Evolutionary conservation across 2,113 vertebrate species (phyloP), one percentile per base, ranked within the genome.

Genomic region (Microtus pennsylvanicus): DNA sequence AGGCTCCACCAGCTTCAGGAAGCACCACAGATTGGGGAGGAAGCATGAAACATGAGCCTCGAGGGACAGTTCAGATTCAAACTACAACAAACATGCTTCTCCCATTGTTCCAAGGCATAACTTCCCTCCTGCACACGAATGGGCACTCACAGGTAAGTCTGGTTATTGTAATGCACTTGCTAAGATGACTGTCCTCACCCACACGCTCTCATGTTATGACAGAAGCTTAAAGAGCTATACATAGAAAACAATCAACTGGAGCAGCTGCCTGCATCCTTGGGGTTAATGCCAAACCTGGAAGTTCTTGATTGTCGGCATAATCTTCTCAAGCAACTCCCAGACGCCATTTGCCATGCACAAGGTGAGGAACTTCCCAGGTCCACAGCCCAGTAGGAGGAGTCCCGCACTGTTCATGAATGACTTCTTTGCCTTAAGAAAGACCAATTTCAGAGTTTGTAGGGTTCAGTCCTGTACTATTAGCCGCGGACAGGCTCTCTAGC

Each of bases 201-300:
- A 17, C 77, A 24, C 52, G 24, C 58, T 52, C 21, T 95, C 35
- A 11, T 42, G 42, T 91, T 88, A 17, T 95, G 95, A 92, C 96
- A 99, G 98, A 98, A 95, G 83, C 98, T 98, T 91, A 98, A 98
- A 96, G 98, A 98, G 82, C 95, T 99, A 70, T 93, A 98, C 26
- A 42, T 98, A 42, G 98, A 99, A 77, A 98, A 98, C 93, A 99
- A 99, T 67, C 21, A 52, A 45, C 92, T 98, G 65, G 96, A 98
- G 72, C 52, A 91, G 69, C 97, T 98, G 72, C 98, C 98, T 0
- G 0, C 42, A 55, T 89, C 97, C 50, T 96, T 98, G 14, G 55
- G 98, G 9, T 96, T 76, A 4, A 65, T 99, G 91, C 95, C 91
- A 77, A 96, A 95, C 80, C 74, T 99, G 95, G 89, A 98, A 96